phyloP scores from a whole-genome alignment of 1,140 invertebrate species.

The Planococcus citri region DNA sequence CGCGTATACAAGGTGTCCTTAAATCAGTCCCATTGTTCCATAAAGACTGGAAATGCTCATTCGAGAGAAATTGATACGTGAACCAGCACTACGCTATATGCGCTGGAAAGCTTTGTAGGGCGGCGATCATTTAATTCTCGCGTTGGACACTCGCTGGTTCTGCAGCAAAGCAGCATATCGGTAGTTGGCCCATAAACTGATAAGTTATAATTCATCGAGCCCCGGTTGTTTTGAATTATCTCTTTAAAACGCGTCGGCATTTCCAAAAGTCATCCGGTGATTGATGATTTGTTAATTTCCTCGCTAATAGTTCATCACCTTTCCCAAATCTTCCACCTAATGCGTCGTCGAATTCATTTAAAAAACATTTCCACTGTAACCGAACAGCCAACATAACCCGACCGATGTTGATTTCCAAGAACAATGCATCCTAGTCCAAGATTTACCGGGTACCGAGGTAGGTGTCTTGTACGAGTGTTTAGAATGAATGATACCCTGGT shows the following conservation, averaged over 20 bases:
- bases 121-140: neutral
- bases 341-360: neutral
- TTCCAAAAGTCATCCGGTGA: neutral
- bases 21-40: neutral
- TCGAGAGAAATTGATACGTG: neutral
- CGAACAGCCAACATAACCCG: no score
- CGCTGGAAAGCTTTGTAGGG: no score
- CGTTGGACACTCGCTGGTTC: no score
- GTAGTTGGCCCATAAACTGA: slow-evolving; percentile 15
- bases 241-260: slow-evolving; percentile 3
- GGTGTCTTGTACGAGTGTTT: no score
- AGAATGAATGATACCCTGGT: no score
- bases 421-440: no score
- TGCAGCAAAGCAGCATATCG: neutral
- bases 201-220: slow-evolving; percentile 14
- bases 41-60: neutral
- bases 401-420: no score
- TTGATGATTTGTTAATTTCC: slow-evolving; percentile 16
- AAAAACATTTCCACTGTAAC: neutral
- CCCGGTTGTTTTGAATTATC: slow-evolving; percentile 8
- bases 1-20: neutral
- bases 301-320: slow-evolving; percentile 19
- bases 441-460: no score
- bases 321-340: neutral
- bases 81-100: neutral